These are phyloP conservation scores for Papilio elwesi DNA, from an alignment of 2,888 invertebrate genomes.

Conservation along the genomic window DNA sequence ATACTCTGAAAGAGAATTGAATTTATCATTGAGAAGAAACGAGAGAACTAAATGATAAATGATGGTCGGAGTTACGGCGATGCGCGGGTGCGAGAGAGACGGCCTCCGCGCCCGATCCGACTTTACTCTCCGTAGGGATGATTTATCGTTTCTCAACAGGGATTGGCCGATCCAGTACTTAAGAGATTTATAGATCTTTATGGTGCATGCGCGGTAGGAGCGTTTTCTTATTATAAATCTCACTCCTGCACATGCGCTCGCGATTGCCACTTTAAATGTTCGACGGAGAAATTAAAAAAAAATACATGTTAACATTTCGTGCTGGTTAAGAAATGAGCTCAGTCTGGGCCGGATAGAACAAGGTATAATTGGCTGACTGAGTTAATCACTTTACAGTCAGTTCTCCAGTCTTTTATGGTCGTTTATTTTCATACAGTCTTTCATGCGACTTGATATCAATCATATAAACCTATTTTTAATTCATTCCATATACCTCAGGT, in stretches of 20 bases:
- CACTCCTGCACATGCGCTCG: conserved; percentile 79
- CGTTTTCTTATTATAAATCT: conserved; percentile 83
- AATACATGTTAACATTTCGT: conserved; percentile 80
- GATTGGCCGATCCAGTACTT: conserved; percentile 83
- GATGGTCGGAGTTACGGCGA: conserved; percentile 63
- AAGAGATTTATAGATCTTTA: conserved; percentile 82
- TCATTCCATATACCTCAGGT: no score
- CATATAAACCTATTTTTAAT: no score
- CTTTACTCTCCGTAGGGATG: conserved; percentile 77
- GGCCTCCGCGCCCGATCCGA: conserved; percentile 66
- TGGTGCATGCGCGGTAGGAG: conserved; percentile 82
- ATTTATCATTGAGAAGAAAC: conserved; percentile 82
- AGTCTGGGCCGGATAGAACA: conserved; percentile 56
- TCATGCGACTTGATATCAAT: not conserved
- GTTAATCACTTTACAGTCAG: conserved; percentile 58
- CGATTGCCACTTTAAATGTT: conserved; percentile 77
- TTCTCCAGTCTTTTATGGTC: not conserved
- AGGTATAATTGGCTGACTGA: conserved; percentile 70
- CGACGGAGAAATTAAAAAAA: conserved; percentile 63
- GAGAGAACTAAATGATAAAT: conserved; percentile 83
- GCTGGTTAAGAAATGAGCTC: conserved; percentile 54
- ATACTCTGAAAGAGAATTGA: conserved; percentile 83
- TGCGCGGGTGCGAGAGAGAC: conserved; percentile 69
- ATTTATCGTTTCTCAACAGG: conserved; percentile 83
- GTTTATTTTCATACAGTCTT: not conserved